Conservation (phyloP, 2,113 vertebrate genomes). For the Xenopus laevis region DNA sequence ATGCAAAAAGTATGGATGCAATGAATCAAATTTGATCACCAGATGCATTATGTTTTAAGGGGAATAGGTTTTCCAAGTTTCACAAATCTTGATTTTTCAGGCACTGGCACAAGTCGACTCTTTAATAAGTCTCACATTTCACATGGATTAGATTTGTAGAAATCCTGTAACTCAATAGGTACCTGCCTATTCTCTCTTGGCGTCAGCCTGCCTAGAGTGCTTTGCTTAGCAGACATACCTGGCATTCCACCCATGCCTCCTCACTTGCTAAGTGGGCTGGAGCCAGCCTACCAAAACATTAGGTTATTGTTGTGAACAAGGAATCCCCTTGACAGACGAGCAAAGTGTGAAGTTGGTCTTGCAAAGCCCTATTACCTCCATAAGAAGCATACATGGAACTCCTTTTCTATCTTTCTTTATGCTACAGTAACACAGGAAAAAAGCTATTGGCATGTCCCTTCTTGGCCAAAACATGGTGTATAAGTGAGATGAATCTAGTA, state of each 20-base stretch:
- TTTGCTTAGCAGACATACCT: slow-evolving; percentile 80
- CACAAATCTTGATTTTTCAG: slow-evolving; percentile 66
- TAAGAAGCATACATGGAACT: slow-evolving; percentile 51
- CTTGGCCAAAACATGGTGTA: slow-evolving; percentile 48
- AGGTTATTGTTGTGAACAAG: slow-evolving; percentile 69
- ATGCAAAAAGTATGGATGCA: too few relatives aligned
- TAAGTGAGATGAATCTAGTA: slow-evolving; percentile 42
- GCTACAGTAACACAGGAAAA: slow-evolving; percentile 52
- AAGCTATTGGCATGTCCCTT: slow-evolving; percentile 50
- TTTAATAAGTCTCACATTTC: slow-evolving; percentile 83
- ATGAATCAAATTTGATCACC: too few relatives aligned
- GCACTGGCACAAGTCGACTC: slow-evolving; percentile 67
- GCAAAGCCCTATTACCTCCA: slow-evolving; percentile 69
- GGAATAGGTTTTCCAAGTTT: slow-evolving; percentile 43
- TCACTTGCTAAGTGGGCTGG: slow-evolving; percentile 73
- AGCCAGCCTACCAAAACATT: slow-evolving; percentile 77
- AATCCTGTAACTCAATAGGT: slow-evolving; percentile 86
- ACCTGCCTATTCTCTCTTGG: slow-evolving; percentile 82
- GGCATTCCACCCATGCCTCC: slow-evolving; percentile 80
- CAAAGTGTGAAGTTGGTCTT: slow-evolving; percentile 73
- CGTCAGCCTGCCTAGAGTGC: slow-evolving; percentile 78
- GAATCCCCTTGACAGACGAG: slow-evolving; percentile 70
- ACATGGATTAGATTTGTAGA: slow-evolving; percentile 81
- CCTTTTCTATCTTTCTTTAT: slow-evolving; percentile 50
- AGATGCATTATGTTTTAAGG: too few relatives aligned